A percentile compares a stretch with the other conserved stretches of the same genome.
phyloP scores from a whole-genome alignment of 2,888 invertebrate species.

The Chrysomela aeneicollis region DNA sequence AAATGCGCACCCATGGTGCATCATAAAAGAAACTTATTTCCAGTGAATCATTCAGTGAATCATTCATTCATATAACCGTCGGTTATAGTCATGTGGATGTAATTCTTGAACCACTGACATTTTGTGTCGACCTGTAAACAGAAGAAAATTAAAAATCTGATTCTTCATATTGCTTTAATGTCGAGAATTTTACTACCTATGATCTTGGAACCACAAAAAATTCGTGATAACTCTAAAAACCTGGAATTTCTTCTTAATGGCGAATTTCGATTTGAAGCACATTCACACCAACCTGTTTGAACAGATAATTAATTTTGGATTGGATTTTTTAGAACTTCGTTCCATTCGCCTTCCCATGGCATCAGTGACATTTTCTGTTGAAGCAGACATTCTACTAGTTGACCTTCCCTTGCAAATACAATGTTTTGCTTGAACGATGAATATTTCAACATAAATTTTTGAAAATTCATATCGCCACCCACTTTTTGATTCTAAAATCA shows the following conservation, averaged over 20 bases:
- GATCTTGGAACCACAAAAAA: too few relatives aligned
- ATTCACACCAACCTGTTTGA: conserved; percentile 3
- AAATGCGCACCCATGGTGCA: not conserved
- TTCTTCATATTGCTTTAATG: not conserved
- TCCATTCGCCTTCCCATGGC: conserved; percentile 7
- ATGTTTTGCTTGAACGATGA: too few relatives aligned
- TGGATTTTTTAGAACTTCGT: conserved; percentile 2
- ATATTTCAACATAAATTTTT: too few relatives aligned
- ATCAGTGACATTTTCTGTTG: not conserved
- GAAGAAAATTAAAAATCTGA: not conserved
- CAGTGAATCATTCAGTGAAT: not conserved
- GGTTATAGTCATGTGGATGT: too few relatives aligned
- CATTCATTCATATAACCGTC: too few relatives aligned
- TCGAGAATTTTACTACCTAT: not conserved
- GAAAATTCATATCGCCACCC: too few relatives aligned
- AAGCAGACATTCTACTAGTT: not conserved
- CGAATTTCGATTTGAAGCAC: not conserved
- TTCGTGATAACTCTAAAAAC: not conserved
- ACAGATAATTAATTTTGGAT: conserved; percentile 10
- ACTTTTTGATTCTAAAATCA: too few relatives aligned
- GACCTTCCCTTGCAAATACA: too few relatives aligned
- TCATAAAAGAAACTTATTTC: too few relatives aligned
- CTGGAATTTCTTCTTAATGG: not conserved
- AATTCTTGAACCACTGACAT: not conserved
- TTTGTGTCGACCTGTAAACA: not conserved